These are phyloP conservation scores for Morpho deidamia DNA, from an alignment of 2,888 invertebrate genomes.

Conservation along the genomic window DNA sequence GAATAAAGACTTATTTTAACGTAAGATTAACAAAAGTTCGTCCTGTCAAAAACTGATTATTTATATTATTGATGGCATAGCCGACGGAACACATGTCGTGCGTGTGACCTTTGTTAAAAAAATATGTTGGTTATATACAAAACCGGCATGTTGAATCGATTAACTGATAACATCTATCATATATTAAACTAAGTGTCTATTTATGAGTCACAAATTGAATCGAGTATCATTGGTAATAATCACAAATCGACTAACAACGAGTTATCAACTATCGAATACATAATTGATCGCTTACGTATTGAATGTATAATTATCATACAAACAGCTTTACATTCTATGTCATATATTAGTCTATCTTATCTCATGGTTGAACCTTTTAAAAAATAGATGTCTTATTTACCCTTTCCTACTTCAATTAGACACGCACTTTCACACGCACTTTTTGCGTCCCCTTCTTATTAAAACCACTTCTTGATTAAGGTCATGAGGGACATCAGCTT, in stretches of 20 bases:
- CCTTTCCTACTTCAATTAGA: too few relatives aligned
- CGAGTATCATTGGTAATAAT: slow-evolving; percentile 2
- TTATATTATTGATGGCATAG: slow-evolving; percentile 52
- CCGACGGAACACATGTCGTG: slow-evolving; percentile 66
- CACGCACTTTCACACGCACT: too few relatives aligned
- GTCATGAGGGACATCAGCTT: too few relatives aligned
- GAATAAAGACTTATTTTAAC: too few relatives aligned
- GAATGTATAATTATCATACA: background rate
- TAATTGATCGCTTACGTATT: background rate
- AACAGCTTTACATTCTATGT: background rate
- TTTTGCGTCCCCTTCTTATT: too few relatives aligned
- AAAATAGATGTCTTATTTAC: too few relatives aligned
- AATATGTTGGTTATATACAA: slow-evolving; percentile 35
- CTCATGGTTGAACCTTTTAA: too few relatives aligned
- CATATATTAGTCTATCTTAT: background rate
- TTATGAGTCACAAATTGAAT: slow-evolving; percentile 9
- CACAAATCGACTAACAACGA: slow-evolving; percentile 1
- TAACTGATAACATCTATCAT: slow-evolving; percentile 20
- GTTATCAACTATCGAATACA: background rate
- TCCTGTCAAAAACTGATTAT: slow-evolving; percentile 42
- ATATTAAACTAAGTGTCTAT: slow-evolving; percentile 6
- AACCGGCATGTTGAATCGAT: slow-evolving; percentile 43
- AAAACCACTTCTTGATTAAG: too few relatives aligned
- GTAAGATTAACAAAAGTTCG: too few relatives aligned
- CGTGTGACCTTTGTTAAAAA: slow-evolving; percentile 54